Evolutionary conservation across 1,140 invertebrate genomes (phyloP).

Genomic region (Plectrocnemia conspersa): DNA sequence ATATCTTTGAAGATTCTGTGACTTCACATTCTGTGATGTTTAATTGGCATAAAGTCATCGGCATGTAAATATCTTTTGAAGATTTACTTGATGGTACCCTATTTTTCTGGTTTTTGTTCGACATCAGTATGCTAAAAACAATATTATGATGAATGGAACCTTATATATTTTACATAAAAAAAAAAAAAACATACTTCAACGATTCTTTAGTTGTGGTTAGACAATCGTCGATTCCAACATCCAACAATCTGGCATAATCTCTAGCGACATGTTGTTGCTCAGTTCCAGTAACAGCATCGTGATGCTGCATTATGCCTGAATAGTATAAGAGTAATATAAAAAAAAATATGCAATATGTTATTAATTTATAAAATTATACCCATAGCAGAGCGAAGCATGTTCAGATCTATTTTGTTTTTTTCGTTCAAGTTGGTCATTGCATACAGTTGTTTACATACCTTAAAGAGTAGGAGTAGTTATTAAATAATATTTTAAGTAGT

Average conservation of each 20-base stretch:
- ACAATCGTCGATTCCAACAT: constrained; percentile 55
- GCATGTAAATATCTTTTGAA: background rate
- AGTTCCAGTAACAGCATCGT: constrained; percentile 64
- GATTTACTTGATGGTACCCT: background rate
- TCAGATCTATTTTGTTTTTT: constrained; percentile 41
- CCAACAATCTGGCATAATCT: constrained; percentile 66
- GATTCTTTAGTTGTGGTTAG: constrained; percentile 47
- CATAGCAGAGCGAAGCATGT: constrained; percentile 51
- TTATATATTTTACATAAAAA: background rate
- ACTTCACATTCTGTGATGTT: constrained; percentile 14
- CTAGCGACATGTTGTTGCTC: constrained; percentile 68
- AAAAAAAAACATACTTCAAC: constrained; percentile 41
- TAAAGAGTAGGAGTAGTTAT: no score
- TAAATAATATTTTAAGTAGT: constrained; percentile 5
- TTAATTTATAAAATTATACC: constrained; percentile 58
- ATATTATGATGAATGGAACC: background rate
- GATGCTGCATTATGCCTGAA: constrained; percentile 61
- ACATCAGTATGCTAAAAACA: constrained; percentile 12
- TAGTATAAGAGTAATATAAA: background rate
- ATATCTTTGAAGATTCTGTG: constrained; percentile 56
- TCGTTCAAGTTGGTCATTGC: constrained; percentile 37
- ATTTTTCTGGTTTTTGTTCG: background rate
- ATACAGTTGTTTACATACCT: constrained; percentile 55
- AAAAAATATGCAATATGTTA: constrained; percentile 52
- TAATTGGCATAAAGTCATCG: constrained; percentile 13